Evolutionary conservation across 2,797 vertebrate genomes (phyloP), one percentile per base, ranked within the genome.

Genomic region (Hapalemur alaotrensis): DNA sequence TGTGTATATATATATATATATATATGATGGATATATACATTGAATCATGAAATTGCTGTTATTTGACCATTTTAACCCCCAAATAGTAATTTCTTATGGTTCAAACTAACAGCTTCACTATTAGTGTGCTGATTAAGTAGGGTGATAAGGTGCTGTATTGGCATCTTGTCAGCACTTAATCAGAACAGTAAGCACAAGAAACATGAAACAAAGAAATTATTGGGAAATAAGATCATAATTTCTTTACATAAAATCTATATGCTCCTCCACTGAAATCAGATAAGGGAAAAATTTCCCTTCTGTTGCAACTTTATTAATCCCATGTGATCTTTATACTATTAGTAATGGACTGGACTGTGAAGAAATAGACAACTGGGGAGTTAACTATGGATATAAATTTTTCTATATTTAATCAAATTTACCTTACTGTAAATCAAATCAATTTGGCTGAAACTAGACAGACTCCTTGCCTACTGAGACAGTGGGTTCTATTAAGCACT

Each of bases 401-500:
- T 89, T 92, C 25, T 76, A 5, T 87, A 76, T 80, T 94, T 94
- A 96, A 95, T 94, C 28, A 93, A 91, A 81, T 89, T 87, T 97
- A 76, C 25, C 25, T 73, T 84, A 67, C n/a, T 92, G 28, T 87
- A 89, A 97, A 89, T 93, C 43, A 91, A 84, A 93, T 91, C n/a
- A 91, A 84, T 93, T 93, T 96, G 70, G 30, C 75, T 92, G 63
- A 92, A 96, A 94, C 41, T 69, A 90, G 82, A 75, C 57, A 95
- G 18, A 70, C 28, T 92, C 35, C 6, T 91, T 96, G 95, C 28
- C 54, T 57, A 73, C 35, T 80, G 67, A 93, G 76, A 72, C 65
- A 38, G 6, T 67, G 61, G 65, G 10, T 25, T 93, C 28, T 91
- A 48, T 88, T 93, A 95, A 88, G 30, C 28, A 28, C 15, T 85